These are phyloP conservation scores for Sapayoa aenigma DNA, from an alignment of 2,113 vertebrate genomes.

Conservation along the genomic window DNA sequence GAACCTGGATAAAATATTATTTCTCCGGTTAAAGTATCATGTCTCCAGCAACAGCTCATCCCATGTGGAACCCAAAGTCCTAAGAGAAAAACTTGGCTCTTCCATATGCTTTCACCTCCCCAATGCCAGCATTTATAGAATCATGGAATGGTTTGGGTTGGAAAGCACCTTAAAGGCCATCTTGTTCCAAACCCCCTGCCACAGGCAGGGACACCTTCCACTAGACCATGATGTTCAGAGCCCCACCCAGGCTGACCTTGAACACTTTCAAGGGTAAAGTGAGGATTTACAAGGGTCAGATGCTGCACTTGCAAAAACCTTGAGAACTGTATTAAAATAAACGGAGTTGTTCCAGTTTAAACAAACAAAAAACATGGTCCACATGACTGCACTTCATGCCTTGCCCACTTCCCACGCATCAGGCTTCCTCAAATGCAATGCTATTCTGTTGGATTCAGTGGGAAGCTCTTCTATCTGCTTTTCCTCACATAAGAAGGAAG, in stretches of 20 bases:
- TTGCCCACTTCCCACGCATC: not conserved
- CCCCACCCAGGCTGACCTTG: fast-evolving
- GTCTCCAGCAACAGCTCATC: not conserved
- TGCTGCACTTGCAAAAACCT: not conserved
- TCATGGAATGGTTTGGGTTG: not conserved
- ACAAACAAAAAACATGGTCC: not conserved
- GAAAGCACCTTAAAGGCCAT: not conserved
- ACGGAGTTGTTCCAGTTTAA: not conserved
- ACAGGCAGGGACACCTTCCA: not conserved
- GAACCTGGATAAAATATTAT: not conserved
- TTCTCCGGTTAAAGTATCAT: not conserved
- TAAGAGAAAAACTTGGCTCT: not conserved
- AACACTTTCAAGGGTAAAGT: not conserved
- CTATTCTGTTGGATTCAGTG: not conserved
- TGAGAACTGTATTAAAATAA: not conserved
- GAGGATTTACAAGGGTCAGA: not conserved
- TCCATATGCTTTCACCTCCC: not conserved
- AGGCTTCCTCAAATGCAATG: not conserved
- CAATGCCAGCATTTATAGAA: not conserved
- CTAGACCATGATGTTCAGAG: fast-evolving
- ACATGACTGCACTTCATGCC: not conserved
- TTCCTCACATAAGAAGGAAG: not conserved
- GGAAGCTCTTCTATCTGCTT: not conserved
- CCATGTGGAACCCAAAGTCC: not conserved
- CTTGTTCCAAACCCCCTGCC: not conserved